Conservation (phyloP, 2,113 vertebrate species). For the Xenus cinereus region DNA sequence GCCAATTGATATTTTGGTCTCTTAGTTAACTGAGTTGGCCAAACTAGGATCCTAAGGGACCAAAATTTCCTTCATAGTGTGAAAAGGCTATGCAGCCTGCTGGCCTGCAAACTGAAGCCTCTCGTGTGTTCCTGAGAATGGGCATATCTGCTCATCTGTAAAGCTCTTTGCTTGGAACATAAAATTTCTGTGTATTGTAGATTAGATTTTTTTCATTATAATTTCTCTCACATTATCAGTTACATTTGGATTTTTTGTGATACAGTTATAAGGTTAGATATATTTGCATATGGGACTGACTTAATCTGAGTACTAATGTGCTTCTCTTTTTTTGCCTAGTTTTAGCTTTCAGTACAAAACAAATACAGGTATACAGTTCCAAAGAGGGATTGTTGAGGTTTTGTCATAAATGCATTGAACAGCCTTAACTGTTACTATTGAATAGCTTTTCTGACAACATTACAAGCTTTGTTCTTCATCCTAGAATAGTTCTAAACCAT, state of each 20-base stretch:
- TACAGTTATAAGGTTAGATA: background rate
- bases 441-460: background rate
- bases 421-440: background rate
- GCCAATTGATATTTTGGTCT: background rate
- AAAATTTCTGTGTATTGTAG: background rate
- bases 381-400: background rate
- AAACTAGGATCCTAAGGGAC: background rate
- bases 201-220: background rate
- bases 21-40: background rate
- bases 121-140: background rate
- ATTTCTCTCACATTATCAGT: background rate
- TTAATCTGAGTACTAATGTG: background rate
- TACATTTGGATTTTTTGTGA: background rate
- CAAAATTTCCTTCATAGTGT: background rate
- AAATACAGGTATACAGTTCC: background rate
- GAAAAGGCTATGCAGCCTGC: background rate
- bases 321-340: background rate
- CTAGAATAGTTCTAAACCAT: background rate
- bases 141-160: background rate
- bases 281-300: background rate
- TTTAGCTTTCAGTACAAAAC: background rate
- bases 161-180: background rate
- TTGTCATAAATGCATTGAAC: background rate
- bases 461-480: background rate
- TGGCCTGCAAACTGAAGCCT: background rate